Evolutionary conservation across 2,888 invertebrate species (phyloP), one percentile per base, ranked within the genome.

Genomic region (Trilocha varians): DNA sequence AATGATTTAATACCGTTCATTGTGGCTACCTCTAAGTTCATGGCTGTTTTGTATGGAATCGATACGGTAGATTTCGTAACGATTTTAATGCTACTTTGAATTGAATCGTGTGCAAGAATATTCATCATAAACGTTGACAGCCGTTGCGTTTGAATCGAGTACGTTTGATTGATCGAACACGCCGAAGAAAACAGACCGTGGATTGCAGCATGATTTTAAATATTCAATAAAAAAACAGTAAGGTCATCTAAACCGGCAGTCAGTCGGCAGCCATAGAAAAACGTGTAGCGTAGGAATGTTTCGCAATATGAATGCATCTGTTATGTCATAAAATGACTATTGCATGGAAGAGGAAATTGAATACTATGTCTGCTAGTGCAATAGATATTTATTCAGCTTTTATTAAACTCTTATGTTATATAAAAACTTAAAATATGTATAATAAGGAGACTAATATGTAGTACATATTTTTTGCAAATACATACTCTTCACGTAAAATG

Each of bases 111-210:
- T 57, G 59, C 55, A 58, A 54, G 54, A 64, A 62, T 63, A 70
- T 71, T 65, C 62, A 69, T 71, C 69, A 70, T 61, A 59, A 60
- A 54, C 53, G 67, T 54, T 59, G 72, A 70, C 70, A 70, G 62
- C 53, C 62, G 53, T 61, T 62, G 64, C 63, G 62, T 62, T 59
- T 53, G 61, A 58, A 56, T 59, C 44, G 54, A 59, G 49, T 52
- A 55, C 53, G 48, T 49, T 55, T 69, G 69, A 71, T 69, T 62
- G 64, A 70, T 70, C 52, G 53, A 53, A 60, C 63, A 66, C 58
- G 64, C 52, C 47, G 51, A 56, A 55, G 55, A 57, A 65, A 57
- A 59, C 54, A 55, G 47, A 47, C 50, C 47, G 54, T 49, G 48
- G 53, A 50, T 55, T 58, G 55, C 62, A 48, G 52, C 48, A 46